Base-by-base conservation (phyloP, 2,888 invertebrate species). In the Erynnis tages region DNA sequence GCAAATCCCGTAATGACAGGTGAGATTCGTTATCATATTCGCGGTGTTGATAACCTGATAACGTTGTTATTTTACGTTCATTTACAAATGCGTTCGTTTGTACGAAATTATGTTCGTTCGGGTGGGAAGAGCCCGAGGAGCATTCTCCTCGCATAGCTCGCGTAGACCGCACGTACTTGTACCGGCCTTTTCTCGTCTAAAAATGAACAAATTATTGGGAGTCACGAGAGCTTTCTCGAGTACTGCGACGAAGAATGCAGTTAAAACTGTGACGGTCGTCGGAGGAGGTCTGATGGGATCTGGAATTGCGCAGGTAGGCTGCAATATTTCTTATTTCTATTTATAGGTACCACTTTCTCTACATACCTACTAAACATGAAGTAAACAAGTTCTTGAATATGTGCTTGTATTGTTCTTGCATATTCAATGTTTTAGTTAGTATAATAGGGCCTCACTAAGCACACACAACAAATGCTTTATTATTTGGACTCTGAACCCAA, bases 201-300 rank as follows among this genome's bases (percentile, higher is more conserved):
- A 76, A 67, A 81, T 87, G 76, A 81, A 82, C 45, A 81, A 85
- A 62, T 73, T 87, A 54, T 59, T 73, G 29, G 70, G 76, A 37
- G 60, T 83, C 32, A 71, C 77, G n/a, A 76, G 86, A 59, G 79
- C 72, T 58, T 86, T 88, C 65, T 86, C 85, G 4, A 82, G 73
- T 71, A 79, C 86, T 8, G 58, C 76, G 1, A 67, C 77, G 14
- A 69, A 76, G 62, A 92, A 92, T 67, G 83, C 85, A n/a, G 93
- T 96, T 45, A 94, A 95, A 76, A 93, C 94, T 79, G 93, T 97
- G 14, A 94, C 95, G 1, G 92, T 97, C 40, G 93, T 97, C 62
- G 97, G 97, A n/a, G 94, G 95, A 30, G 97, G 97, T 4, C 86
- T 96, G 4, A 97, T 97, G 97, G 97, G 97, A 2, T 93, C 95